Percentiles rank a stretch among this genome's conserved stretches.
These are phyloP conservation scores for Oreonectes daqikongensis DNA, from an alignment of 2,797 vertebrate species.

Conservation along the genomic window DNA sequence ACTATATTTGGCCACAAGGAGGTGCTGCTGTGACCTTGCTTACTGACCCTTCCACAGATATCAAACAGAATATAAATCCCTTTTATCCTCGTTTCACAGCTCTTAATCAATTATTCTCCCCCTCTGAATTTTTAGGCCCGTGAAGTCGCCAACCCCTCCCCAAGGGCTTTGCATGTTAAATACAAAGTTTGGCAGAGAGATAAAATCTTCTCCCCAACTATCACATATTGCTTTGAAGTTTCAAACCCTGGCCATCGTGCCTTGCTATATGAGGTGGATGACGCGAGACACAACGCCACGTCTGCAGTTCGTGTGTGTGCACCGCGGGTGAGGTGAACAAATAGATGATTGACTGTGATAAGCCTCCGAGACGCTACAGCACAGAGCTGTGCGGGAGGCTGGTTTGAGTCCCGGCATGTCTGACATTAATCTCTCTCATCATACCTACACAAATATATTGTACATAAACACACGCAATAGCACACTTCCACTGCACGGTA, in stretches of 20 bases:
- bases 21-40: conserved; percentile 65
- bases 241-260: conserved; percentile 57
- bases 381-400: conserved; percentile 2
- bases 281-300: conserved; percentile 56
- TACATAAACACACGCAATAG: conserved; percentile 35
- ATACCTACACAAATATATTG: conserved; percentile 50
- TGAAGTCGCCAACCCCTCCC: conserved; percentile 37
- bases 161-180: conserved; percentile 54
- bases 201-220: conserved; percentile 34
- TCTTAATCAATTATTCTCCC: conserved; percentile 54
- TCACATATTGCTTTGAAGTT: conserved; percentile 61
- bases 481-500: neutral
- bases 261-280: conserved; percentile 61
- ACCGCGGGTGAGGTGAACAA: conserved; percentile 24
- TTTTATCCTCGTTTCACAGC: conserved; percentile 46
- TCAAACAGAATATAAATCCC: conserved; percentile 36
- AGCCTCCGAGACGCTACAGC: conserved; percentile 48
- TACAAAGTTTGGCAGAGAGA: conserved; percentile 38
- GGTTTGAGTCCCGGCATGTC: conserved; percentile 69
- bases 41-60: conserved; percentile 27
- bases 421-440: conserved; percentile 59
- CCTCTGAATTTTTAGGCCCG: conserved; percentile 12
- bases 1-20: conserved; percentile 68
- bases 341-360: conserved; percentile 47
- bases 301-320: conserved; percentile 31